A percentile compares a stretch with the other conserved stretches of the same genome.
Evolutionary conservation across 2,797 vertebrate genomes (phyloP).

Genomic region (Psittacula derbiana): DNA sequence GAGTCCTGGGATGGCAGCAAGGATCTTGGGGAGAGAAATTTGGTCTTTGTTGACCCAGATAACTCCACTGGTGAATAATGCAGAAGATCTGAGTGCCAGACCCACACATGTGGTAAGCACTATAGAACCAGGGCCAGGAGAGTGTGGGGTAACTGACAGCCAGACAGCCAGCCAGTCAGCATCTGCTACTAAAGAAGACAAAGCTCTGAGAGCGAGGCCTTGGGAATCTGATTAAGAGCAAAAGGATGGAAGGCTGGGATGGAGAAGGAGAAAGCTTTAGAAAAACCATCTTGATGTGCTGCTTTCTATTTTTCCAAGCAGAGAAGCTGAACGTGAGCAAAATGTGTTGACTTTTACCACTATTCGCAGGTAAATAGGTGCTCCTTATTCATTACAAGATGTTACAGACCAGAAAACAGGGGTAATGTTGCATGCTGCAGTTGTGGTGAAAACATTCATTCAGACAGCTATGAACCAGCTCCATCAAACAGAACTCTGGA

Average conservation of each 20-base stretch:
- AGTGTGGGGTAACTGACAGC: not conserved
- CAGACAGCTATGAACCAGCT: not conserved
- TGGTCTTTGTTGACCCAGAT: not conserved
- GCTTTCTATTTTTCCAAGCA: not conserved
- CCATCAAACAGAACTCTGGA: not conserved
- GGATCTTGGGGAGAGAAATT: not conserved
- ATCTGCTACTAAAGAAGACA: not conserved
- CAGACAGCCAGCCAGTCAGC: not conserved
- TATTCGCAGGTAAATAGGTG: not conserved
- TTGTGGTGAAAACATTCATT: not conserved
- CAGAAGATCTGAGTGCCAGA: not conserved
- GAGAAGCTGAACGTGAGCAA: not conserved
- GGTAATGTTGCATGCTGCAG: not conserved
- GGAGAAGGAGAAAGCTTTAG: not conserved
- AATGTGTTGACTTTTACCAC: not conserved
- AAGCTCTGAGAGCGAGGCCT: not conserved
- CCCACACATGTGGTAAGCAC: not conserved
- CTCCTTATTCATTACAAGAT: not conserved
- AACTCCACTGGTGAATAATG: not conserved
- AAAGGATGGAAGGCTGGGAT: not conserved
- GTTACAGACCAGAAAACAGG: not conserved
- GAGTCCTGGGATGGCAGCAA: not conserved
- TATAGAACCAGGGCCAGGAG: not conserved
- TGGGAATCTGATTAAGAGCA: not conserved
- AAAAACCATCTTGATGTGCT: not conserved